Conservation (phyloP, 2,113 vertebrate species). For the Pipra filicauda region DNA sequence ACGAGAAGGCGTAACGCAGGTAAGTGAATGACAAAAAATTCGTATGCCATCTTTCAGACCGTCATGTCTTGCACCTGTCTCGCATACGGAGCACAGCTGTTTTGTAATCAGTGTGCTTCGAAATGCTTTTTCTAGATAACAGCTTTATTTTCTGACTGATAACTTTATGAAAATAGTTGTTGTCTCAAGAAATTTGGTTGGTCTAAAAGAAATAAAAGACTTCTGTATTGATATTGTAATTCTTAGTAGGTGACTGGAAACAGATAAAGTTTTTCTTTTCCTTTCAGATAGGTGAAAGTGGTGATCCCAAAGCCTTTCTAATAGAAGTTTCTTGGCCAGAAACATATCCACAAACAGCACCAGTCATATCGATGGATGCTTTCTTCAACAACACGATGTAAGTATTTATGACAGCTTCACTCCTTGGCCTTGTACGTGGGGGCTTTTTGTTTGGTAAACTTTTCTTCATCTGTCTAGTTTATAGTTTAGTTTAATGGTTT, state of each 20-base stretch:
- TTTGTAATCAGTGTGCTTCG: neutral
- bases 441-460: neutral
- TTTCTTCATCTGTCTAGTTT: neutral
- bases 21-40: neutral
- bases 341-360: slow-evolving; percentile 89
- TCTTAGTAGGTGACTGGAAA: neutral
- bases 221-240: neutral
- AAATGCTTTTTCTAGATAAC: neutral
- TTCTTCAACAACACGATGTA: slow-evolving; percentile 98
- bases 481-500: neutral
- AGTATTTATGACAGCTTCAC: slow-evolving; percentile 42
- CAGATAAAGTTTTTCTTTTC: neutral
- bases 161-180: neutral
- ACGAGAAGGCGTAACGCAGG: neutral
- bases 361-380: slow-evolving; percentile 88
- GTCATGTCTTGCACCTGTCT: neutral
- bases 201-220: neutral
- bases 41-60: accelerated
- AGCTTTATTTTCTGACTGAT: neutral
- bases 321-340: slow-evolving; percentile 93
- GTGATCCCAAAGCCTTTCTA: slow-evolving; percentile 90
- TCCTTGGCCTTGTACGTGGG: neutral
- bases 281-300: slow-evolving; percentile 87
- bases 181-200: neutral
- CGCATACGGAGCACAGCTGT: neutral